These are phyloP conservation scores for Coreius guichenoti DNA, from an alignment of 2,797 vertebrate species.

Conservation along the genomic window DNA sequence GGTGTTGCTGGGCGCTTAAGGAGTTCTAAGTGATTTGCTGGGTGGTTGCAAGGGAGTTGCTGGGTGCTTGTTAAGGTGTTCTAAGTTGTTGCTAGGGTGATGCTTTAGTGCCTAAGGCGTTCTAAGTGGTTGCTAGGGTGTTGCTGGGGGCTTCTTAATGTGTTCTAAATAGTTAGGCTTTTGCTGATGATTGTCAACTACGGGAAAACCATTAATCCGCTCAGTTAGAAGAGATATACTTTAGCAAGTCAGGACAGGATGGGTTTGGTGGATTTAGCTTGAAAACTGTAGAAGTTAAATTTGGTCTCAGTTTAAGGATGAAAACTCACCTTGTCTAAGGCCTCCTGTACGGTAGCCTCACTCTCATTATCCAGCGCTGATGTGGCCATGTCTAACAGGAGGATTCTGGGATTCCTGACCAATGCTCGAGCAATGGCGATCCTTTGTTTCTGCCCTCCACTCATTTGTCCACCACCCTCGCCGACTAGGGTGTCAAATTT, in stretches of 20 bases:
- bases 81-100: neutral
- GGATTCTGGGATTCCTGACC: conserved; percentile 81
- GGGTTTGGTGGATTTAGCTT: neutral
- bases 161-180: neutral
- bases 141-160: neutral
- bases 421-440: conserved; percentile 82
- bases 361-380: conserved; percentile 84
- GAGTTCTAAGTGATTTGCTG: too few relatives aligned
- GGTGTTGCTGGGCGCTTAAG: neutral
- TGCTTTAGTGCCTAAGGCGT: too few relatives aligned
- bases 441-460: conserved; percentile 84
- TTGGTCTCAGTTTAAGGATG: neutral
- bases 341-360: conserved; percentile 79
- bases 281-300: neutral
- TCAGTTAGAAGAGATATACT: neutral
- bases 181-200: neutral
- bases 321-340: conserved; percentile 75
- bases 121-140: neutral
- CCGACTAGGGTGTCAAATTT: conserved; percentile 83
- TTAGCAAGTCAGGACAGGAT: neutral
- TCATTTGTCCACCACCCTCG: conserved; percentile 84
- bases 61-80: neutral
- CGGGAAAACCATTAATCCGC: neutral
- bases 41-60: neutral
- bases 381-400: conserved; percentile 84